These are phyloP conservation scores for Rhynchophorus ferrugineus DNA, from an alignment of 1,140 invertebrate species.

Conservation along the genomic window DNA sequence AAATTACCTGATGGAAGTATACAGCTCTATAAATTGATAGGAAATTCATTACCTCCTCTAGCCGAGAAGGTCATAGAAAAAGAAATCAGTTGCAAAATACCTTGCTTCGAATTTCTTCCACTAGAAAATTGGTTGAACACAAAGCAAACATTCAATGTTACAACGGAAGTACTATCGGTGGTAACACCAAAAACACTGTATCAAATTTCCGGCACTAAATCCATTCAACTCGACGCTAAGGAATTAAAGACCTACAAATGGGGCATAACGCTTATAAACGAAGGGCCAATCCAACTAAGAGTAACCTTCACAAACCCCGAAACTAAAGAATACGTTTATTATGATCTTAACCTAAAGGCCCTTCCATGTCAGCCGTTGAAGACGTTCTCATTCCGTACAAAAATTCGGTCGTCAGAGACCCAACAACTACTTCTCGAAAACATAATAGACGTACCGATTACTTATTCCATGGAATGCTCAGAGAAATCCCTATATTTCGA, in stretches of 20 bases:
- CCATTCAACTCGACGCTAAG: slow-evolving; percentile 22
- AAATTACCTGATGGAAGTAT: slow-evolving; percentile 20
- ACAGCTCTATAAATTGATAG: slow-evolving; percentile 23
- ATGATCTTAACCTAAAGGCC: slow-evolving; percentile 25
- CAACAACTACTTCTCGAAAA: slow-evolving; percentile 27
- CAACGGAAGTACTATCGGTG: slow-evolving; percentile 18
- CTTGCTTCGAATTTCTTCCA: slow-evolving; percentile 15
- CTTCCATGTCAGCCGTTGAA: slow-evolving; percentile 18
- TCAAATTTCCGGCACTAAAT: slow-evolving; percentile 20
- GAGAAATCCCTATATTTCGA: slow-evolving; percentile 12
- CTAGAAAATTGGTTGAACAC: slow-evolving; percentile 27
- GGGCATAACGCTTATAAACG: slow-evolving; percentile 28
- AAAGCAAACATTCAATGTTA: slow-evolving; percentile 26
- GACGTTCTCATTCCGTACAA: slow-evolving; percentile 17
- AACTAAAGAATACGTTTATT: slow-evolving; percentile 27
- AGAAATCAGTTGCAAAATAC: slow-evolving; percentile 26
- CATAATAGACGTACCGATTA: slow-evolving; percentile 23
- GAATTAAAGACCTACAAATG: slow-evolving; percentile 24
- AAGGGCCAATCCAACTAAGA: slow-evolving; percentile 25
- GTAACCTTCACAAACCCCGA: slow-evolving; percentile 27
- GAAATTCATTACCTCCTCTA: slow-evolving; percentile 16
- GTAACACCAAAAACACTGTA: slow-evolving; percentile 22
- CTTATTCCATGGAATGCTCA: slow-evolving; percentile 17
- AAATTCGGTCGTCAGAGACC: slow-evolving; percentile 16
- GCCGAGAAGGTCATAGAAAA: slow-evolving; percentile 17